Percentiles rank a stretch among this genome's conserved stretches.
Conservation (phyloP, 2,113 vertebrate genomes). For the Platysternon megacephalum region DNA sequence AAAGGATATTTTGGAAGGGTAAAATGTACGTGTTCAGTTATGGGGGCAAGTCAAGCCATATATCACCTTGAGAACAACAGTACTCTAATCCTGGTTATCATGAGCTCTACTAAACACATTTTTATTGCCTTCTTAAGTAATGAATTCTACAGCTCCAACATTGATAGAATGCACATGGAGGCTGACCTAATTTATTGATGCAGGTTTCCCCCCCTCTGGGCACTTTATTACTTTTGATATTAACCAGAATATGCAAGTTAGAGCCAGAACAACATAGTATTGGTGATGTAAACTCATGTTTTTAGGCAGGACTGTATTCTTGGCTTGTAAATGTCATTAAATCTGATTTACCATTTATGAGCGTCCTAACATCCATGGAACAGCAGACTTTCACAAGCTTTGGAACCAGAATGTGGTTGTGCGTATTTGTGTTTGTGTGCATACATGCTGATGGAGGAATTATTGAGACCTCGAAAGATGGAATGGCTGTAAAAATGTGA, state of each 20-base stretch:
- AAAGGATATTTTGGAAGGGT: background rate
- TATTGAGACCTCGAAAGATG: background rate
- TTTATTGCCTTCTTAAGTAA: fast-evolving
- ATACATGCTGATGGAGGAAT: fast-evolving
- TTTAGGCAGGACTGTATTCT: background rate
- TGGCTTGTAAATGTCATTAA: fast-evolving
- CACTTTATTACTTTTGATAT: fast-evolving
- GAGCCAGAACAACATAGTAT: background rate
- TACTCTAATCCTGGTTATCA: background rate
- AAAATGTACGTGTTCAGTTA: background rate
- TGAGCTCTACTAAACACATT: fast-evolving
- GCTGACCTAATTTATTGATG: background rate
- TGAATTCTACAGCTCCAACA: background rate
- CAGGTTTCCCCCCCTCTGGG: fast-evolving
- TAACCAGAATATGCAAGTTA: fast-evolving
- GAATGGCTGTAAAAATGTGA: background rate
- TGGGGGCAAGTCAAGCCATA: background rate
- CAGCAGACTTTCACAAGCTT: fast-evolving
- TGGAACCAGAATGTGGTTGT: fast-evolving
- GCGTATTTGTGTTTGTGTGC: background rate
- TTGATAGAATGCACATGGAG: fast-evolving
- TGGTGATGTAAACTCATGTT: no score
- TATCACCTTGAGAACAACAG: background rate
- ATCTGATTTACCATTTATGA: fast-evolving
- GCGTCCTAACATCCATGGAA: fast-evolving